Percentiles rank a stretch among this genome's conserved stretches.
phyloP scores from a whole-genome alignment of 2,888 invertebrate species.

The Mamestra brassicae region DNA sequence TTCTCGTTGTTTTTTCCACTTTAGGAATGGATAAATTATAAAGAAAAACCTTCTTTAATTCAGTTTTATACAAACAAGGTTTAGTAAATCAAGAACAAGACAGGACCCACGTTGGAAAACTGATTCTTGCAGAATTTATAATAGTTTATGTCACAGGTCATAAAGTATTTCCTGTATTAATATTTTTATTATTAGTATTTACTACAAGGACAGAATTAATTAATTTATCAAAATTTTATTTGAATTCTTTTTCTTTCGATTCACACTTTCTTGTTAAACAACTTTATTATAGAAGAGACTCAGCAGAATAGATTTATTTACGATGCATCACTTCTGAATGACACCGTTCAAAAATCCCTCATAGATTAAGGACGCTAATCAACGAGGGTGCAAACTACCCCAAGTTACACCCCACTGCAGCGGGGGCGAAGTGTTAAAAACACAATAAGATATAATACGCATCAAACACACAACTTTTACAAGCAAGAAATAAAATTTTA shows the following conservation, averaged over 20 bases:
- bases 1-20: not conserved
- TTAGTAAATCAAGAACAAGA: not conserved
- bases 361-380: constrained; percentile 90
- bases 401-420: constrained; percentile 76
- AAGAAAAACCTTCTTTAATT: too few species aligned
- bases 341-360: constrained; percentile 80
- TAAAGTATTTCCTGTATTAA: not conserved
- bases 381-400: constrained; percentile 89
- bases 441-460: constrained; percentile 88
- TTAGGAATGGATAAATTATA: too few species aligned
- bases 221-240: too few species aligned
- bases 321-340: constrained; percentile 66
- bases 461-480: constrained; percentile 51
- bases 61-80: too few species aligned
- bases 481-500: constrained; percentile 23
- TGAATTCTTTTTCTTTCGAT: too few species aligned
- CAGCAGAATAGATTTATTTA: not conserved
- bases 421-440: constrained; percentile 89
- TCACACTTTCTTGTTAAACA: too few species aligned
- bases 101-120: not conserved
- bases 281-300: too few species aligned
- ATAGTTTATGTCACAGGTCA: not conserved
- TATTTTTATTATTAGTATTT: not conserved
- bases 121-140: not conserved
- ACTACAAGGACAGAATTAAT: too few species aligned